Evolutionary conservation across 2,797 vertebrate genomes (phyloP), one percentile per base, ranked within the genome.

Genomic region (Bradypodion pumilum): DNA sequence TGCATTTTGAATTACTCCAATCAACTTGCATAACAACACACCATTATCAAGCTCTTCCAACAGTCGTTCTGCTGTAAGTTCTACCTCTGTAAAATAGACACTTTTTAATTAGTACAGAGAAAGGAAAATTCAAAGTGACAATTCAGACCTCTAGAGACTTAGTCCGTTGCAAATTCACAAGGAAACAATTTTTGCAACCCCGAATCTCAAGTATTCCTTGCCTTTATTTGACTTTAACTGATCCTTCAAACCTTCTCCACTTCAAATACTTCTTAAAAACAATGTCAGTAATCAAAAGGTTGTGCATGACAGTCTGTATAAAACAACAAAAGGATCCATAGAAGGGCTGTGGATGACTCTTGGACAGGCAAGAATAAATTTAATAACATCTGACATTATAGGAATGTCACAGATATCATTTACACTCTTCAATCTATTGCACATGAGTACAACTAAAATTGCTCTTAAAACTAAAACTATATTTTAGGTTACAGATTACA

Each of bases 41-140:
- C 99, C 98, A 80, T 98, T 99, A 91, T 99, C 97, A 87, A 99
- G 97, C 86, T 99, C 98, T 87, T 97, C 96, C 95, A 99, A 96
- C 88, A 99, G 97, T 29, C 91, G 95, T 84, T 99, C 98, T 0
- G 96, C 96, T 90, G 95, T 94, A 76, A 99, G 93, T 87, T 97
- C 96, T 85, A 94, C 93, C 83, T 96, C 99, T 99, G 93, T 56
- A 84, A 73, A 78, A 59, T 85, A 78, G 4, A 8, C 27, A 84
- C 63, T 37, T 46, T 42, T 88, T 88, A 87, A 60, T 86, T 89
- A 85, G 37, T 86, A 21, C 60, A 83, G 25, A 86, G 49, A 86
- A 62, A 65, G 29, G 52, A 77, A 93, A 88, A 40, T 78, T 85
- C 42, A 12, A 84, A 82, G 7, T 42, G 72, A 21, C 72, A 88